Evolutionary conservation across 2,888 invertebrate species (phyloP), one percentile per base, ranked within the genome.

Genomic region (Tiphia femorata): DNA sequence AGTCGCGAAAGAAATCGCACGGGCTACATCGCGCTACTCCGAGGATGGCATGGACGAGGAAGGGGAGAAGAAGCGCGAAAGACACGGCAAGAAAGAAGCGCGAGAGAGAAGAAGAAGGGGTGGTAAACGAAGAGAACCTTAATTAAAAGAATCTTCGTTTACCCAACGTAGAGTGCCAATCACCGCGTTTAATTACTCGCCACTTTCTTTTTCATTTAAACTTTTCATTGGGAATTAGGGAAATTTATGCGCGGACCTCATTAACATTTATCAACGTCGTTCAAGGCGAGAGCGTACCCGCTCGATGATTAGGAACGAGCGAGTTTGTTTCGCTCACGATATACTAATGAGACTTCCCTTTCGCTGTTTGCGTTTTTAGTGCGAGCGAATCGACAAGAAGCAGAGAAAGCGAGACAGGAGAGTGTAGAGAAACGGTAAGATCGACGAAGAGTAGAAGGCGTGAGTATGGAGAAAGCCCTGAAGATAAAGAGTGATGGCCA

Each of bases 221-320:
- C 67, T 72, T 76, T 67, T 63, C 62, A 70, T 72, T 70, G 69
- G 64, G 64, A 69, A 68, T 75, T 65, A 67, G 62, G 58, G 29
- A 68, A 70, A 70, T 72, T 72, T 69, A 67, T 67, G 64, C 64
- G 40, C 42, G 42, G 46, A 30, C 38, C 69, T 73, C 70, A 62
- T 77, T 73, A 76, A 76, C 66, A 75, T 77, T 76, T 66, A 74
- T 75, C 72, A 72, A 63, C 59, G 63, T 67, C 61, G 46, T 25
- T 44, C 48, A 43, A 30, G 21, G 25, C 30, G 27, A 35, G 40
- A 52, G 44, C 29, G 35, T 42, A 49, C 47, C 41, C 44, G 53
- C 35, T 33, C 54, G 51, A 53, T 54, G 58, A 62, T 69, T 58
- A 62, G 49, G 42, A 42, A 41, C 43, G 48, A 21, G 35, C 55